A percentile compares a stretch with the other conserved stretches of the same genome.
phyloP scores from a whole-genome alignment of 2,113 vertebrate species.

The Phalacrocorax aristotelis region DNA sequence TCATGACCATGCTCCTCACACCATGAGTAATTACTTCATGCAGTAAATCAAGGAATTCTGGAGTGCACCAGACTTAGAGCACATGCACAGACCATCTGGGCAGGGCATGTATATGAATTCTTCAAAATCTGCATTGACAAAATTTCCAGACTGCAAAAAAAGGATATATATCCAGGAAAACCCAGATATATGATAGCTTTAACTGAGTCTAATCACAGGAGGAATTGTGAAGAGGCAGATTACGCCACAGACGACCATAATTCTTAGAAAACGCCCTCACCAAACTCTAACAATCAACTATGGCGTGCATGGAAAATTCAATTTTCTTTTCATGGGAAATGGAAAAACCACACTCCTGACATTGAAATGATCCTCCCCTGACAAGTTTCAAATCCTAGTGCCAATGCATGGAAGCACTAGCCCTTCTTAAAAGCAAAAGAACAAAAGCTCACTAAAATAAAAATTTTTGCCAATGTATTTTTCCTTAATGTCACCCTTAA shows the following conservation, averaged over 20 bases:
- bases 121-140: background rate
- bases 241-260: background rate
- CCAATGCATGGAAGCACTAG: background rate
- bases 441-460: background rate
- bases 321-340: background rate
- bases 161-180: background rate
- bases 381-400: background rate
- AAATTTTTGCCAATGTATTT: background rate
- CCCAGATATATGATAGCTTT: background rate
- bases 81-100: slow-evolving; percentile 32
- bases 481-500: background rate
- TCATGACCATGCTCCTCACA: background rate
- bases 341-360: background rate
- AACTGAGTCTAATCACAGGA: background rate
- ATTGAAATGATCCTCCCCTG: background rate
- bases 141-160: background rate
- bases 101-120: background rate
- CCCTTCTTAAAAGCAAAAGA: background rate
- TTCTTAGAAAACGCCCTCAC: background rate
- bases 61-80: background rate
- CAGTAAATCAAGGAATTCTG: slow-evolving; percentile 29
- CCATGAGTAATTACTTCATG: background rate
- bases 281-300: background rate
- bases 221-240: background rate
- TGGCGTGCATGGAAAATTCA: background rate